Base-by-base conservation (phyloP, 2,888 invertebrate genomes). In the Idaea aversata region DNA sequence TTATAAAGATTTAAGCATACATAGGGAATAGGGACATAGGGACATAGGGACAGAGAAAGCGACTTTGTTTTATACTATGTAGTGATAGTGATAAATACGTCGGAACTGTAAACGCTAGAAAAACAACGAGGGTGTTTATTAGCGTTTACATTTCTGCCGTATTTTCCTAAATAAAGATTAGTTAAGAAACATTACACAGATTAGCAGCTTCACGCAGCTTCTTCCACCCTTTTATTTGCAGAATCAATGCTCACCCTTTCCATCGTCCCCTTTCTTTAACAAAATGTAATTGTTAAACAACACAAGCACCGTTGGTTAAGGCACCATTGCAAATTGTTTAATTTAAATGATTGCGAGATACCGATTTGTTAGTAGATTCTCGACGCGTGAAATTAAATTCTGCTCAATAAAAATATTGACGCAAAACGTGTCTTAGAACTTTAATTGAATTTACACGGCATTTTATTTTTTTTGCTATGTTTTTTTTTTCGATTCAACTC, bases 301-400 rank as follows among this genome's bases (percentile, higher is more conserved):
- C 59, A 59, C 34, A 16, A 16, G 15, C 59, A 59, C 25, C 59
- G 34, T 25, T 34, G 59, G 59, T 59, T 59, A 58, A 59, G 25
- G 59, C 34, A 58, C 59, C 34, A 34, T 25, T 34, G 59, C 34
- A 15, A 59, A 59, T 59, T 59, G 59, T 59, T 59, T 59, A 59
- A 34, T 64, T 64, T 16, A 61, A 62, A 62, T 63, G 59, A 65
- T 59, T 61, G 62, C 65, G 67, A 67, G 65, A 62, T 68, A 68
- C 65, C 68, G 66, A 65, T 72, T 63, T 63, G 65, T 59, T 57
- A 38, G 66, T 62, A 59, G 16, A 34, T 25, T 25, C 61, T 47
- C 64, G 63, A 63, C 62, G 82, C 85, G 84, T 83, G 80, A 84
- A 87, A 88, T 88, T 84, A 81, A 81, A 81, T 84, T 80, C 73